A percentile compares a stretch with the other conserved stretches of the same genome.
phyloP scores from a whole-genome alignment of 2,797 vertebrate genomes.

The Enteromius paludinosus region DNA sequence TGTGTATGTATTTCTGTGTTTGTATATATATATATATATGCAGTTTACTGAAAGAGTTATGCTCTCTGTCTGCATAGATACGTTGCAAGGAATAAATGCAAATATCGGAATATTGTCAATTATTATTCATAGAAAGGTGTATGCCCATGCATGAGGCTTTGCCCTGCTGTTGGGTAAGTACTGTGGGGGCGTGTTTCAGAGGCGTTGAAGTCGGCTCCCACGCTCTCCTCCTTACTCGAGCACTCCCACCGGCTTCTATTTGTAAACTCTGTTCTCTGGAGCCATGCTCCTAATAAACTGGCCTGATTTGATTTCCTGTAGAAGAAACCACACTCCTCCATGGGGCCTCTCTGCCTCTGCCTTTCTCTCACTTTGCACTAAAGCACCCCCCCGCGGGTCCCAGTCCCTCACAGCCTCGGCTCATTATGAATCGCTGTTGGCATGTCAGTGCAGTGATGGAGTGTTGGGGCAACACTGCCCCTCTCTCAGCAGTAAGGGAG shows the following conservation, averaged over 20 bases:
- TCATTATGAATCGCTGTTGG: constrained; percentile 43
- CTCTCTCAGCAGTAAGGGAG: constrained; percentile 38
- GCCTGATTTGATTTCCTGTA: constrained; percentile 69
- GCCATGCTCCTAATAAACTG: constrained; percentile 59
- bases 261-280: constrained; percentile 64
- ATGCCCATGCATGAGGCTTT: background rate
- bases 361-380: constrained; percentile 24
- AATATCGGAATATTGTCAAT: constrained; percentile 13
- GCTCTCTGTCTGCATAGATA: background rate
- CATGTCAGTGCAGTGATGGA: constrained; percentile 27
- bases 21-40: too few species aligned
- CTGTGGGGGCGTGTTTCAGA: background rate
- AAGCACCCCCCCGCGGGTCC: background rate
- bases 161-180: background rate
- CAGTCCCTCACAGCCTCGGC: background rate
- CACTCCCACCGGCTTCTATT: constrained; percentile 55
- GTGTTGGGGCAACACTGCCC: constrained; percentile 23
- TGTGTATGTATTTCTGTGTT: too few species aligned
- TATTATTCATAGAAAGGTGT: constrained; percentile 9
- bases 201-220: background rate
- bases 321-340: constrained; percentile 63
- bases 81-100: background rate
- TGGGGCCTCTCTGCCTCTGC: constrained; percentile 54
- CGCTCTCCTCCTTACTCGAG: constrained; percentile 28
- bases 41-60: background rate